These are phyloP conservation scores for Aricia agestis DNA, from an alignment of 1,140 invertebrate species.

Conservation along the genomic window DNA sequence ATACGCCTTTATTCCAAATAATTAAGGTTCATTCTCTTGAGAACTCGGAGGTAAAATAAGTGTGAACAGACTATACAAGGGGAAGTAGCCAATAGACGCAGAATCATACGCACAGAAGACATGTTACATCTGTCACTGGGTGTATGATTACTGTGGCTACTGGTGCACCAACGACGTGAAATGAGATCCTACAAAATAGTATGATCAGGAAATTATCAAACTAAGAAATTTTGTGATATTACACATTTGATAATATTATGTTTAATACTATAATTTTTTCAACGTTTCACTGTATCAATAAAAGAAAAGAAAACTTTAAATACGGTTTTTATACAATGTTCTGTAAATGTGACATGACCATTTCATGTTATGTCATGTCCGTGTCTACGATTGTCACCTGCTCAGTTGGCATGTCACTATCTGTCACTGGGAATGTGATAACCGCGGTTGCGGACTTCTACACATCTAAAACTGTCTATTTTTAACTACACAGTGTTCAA, in stretches of 20 bases:
- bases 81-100: neutral
- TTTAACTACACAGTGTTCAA: too few species aligned
- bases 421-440: conserved; percentile 22
- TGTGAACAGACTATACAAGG: neutral
- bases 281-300: too few species aligned
- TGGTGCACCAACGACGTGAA: neutral
- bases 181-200: neutral
- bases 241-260: too few species aligned
- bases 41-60: too few species aligned
- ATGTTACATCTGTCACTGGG: conserved; percentile 39
- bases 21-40: too few species aligned
- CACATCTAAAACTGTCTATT: too few species aligned
- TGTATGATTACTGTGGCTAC: conserved; percentile 29
- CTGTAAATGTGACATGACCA: neutral
- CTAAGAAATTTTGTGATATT: too few species aligned
- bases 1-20: too few species aligned
- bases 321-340: too few species aligned
- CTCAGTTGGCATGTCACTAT: conserved; percentile 20
- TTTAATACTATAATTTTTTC: too few species aligned
- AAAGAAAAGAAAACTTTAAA: too few species aligned
- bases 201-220: neutral
- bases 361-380: neutral
- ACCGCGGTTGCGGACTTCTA: neutral
- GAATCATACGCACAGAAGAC: conserved; percentile 27
- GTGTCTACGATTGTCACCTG: neutral